Percentiles rank a stretch among this genome's conserved stretches.
Evolutionary conservation across 2,113 vertebrate species (phyloP).

Genomic region (Mobula birostris): DNA sequence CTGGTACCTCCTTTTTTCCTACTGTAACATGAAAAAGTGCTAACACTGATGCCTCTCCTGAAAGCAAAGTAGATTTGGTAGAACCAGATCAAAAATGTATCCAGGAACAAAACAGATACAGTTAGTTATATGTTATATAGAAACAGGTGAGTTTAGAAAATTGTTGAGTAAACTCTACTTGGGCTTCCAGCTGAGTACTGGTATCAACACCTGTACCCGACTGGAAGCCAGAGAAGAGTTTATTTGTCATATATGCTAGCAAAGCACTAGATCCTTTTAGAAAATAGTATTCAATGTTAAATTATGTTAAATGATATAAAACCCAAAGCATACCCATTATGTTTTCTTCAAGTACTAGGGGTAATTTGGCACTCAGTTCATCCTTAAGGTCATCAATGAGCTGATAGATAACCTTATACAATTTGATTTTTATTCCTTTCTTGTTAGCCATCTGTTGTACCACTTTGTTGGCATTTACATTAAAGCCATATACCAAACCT

Average conservation of each 20-base stretch:
- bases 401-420: slow-evolving; percentile 79
- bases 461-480: slow-evolving; percentile 61
- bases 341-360: slow-evolving; percentile 51
- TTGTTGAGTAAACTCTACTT: too few relatives aligned
- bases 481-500: slow-evolving; percentile 86
- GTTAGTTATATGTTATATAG: neutral
- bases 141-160: neutral
- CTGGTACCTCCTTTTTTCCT: slow-evolving; percentile 76
- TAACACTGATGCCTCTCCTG: slow-evolving; percentile 78
- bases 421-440: slow-evolving; percentile 66
- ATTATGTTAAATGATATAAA: neutral
- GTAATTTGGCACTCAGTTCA: slow-evolving; percentile 68
- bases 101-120: neutral
- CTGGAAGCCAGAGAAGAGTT: too few relatives aligned
- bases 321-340: slow-evolving; percentile 58
- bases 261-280: neutral
- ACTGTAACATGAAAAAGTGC: slow-evolving; percentile 69
- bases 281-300: too few relatives aligned
- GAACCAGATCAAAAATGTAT: neutral
- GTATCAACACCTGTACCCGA: too few relatives aligned
- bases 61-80: neutral
- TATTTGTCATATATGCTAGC: too few relatives aligned
- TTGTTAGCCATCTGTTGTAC: slow-evolving; percentile 69
- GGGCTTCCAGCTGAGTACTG: too few relatives aligned
- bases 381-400: slow-evolving; percentile 78